Conservation (phyloP, 35 echinoderm and acorn worm genomes). For the Apostichopus parvimensis region DNA sequence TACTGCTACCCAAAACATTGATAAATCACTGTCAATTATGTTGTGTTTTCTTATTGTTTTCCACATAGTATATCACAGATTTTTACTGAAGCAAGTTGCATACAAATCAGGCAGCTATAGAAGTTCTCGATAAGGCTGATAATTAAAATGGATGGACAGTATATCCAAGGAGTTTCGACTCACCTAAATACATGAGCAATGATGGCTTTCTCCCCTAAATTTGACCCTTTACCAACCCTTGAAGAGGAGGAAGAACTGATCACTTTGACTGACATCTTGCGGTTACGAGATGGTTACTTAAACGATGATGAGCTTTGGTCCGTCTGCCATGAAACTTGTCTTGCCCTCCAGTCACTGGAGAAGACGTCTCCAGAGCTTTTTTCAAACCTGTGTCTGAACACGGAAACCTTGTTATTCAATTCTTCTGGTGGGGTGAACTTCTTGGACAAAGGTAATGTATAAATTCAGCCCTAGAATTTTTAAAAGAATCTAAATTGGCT, state of each 20-base stretch:
- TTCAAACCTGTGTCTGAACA: constrained; percentile 49
- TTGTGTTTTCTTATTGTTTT: too few relatives aligned
- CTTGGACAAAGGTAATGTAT: constrained; percentile 56
- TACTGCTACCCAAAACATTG: too few relatives aligned
- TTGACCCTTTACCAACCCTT: constrained; percentile 69
- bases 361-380: constrained; percentile 58
- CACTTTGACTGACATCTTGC: constrained; percentile 52
- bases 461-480: not conserved
- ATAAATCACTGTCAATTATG: too few relatives aligned
- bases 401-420: constrained; percentile 69
- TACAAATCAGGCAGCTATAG: too few relatives aligned
- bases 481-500: too few relatives aligned
- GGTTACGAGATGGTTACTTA: constrained; percentile 46
- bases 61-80: too few relatives aligned
- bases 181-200: too few relatives aligned
- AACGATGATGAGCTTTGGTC: constrained; percentile 70
- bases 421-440: constrained; percentile 61
- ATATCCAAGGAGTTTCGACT: not conserved
- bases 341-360: constrained; percentile 64
- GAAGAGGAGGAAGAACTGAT: constrained; percentile 77
- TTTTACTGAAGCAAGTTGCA: too few relatives aligned
- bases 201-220: constrained; percentile 13
- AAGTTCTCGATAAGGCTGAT: too few relatives aligned
- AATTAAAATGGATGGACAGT: not conserved
- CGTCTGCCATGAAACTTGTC: constrained; percentile 66